These are phyloP conservation scores for Chrysochloris asiatica DNA, from an alignment of 2,113 vertebrate genomes.

Conservation along the genomic window DNA sequence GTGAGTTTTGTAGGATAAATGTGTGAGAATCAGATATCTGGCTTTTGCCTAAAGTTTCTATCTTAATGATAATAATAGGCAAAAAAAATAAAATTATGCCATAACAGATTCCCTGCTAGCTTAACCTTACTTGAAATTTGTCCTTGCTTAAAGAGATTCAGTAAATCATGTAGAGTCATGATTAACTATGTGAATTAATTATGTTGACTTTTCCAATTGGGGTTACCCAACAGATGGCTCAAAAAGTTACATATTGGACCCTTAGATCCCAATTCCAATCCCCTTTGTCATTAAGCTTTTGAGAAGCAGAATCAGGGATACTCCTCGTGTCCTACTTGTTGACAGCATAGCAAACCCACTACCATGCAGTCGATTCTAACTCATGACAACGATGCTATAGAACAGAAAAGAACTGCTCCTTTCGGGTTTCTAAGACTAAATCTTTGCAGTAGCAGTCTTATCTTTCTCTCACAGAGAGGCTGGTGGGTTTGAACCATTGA, in stretches of 20 bases:
- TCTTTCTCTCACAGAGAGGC: no score
- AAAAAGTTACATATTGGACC: not conserved
- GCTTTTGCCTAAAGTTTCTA: not conserved
- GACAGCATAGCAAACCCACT: not conserved
- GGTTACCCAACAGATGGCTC: not conserved
- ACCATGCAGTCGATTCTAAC: no score
- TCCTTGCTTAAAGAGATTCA: conserved; percentile 9
- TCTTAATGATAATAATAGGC: not conserved
- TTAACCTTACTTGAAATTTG: conserved; percentile 4
- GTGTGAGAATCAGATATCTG: not conserved
- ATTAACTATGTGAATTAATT: conserved; percentile 13
- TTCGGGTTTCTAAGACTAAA: no score
- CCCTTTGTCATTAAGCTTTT: not conserved
- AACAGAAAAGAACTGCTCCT: no score
- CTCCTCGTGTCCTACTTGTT: not conserved
- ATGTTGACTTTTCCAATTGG: not conserved
- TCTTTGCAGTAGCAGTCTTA: no score
- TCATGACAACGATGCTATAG: no score
- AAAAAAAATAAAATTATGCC: not conserved
- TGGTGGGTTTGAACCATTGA: no score
- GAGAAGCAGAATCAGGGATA: not conserved
- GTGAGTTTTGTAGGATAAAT: not conserved
- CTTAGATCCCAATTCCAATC: not conserved
- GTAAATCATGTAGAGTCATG: not conserved
- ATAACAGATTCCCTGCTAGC: not conserved